Evolutionary conservation across 2,888 invertebrate genomes (phyloP).

Genomic region (Platycheirus rosarum): DNA sequence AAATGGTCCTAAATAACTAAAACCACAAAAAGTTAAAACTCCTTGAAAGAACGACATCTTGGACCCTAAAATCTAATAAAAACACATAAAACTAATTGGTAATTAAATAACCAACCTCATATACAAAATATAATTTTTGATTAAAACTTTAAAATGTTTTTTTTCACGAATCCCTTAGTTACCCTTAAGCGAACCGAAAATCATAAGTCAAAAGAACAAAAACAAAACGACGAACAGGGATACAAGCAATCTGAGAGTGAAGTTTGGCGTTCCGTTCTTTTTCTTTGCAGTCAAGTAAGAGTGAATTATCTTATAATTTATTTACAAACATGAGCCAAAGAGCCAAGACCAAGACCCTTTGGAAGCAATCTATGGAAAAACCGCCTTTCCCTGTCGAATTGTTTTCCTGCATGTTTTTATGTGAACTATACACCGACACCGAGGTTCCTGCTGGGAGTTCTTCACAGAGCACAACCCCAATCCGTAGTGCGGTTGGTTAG

Average conservation of each 20-base stretch:
- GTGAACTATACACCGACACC: constrained; percentile 32
- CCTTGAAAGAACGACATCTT: too few relatives aligned
- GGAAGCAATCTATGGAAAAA: constrained; percentile 38
- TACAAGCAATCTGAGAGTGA: constrained; percentile 12
- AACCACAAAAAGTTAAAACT: too few relatives aligned
- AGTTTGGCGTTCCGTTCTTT: constrained; percentile 34
- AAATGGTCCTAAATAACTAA: too few relatives aligned
- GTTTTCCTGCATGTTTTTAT: constrained; percentile 42
- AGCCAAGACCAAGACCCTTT: constrained; percentile 1
- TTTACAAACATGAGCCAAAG: constrained; percentile 64
- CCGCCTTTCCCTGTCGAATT: constrained; percentile 26
- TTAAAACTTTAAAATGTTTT: too few relatives aligned
- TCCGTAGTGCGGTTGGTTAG: constrained; percentile 36
- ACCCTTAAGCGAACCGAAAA: neutral
- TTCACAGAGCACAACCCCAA: constrained; percentile 43
- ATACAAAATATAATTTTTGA: too few relatives aligned
- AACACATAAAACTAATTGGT: too few relatives aligned
- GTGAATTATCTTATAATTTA: constrained; percentile 66
- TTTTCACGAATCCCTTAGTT: constrained; percentile 5
- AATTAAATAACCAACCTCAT: too few relatives aligned
- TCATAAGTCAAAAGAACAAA: neutral
- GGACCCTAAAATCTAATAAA: too few relatives aligned
- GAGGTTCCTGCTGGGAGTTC: constrained; percentile 23
- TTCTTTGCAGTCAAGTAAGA: constrained; percentile 22
- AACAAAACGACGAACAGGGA: constrained; percentile 16